Evolutionary conservation across 2,888 invertebrate genomes (phyloP).

Genomic region (Plagodis pulveraria): DNA sequence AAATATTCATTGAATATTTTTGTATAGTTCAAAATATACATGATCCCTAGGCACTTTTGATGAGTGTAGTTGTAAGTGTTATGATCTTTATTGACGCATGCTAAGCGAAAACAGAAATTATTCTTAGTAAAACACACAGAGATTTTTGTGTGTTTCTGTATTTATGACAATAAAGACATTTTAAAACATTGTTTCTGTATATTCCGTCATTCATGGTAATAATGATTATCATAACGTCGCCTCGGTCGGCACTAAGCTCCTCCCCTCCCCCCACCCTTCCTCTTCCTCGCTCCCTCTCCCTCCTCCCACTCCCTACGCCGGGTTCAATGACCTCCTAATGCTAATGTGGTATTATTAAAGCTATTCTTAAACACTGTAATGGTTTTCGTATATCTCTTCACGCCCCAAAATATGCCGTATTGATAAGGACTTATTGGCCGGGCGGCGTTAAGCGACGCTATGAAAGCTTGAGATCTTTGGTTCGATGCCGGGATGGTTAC

Average conservation of each 20-base stretch:
- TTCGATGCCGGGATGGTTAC: no score
- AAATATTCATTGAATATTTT: no score
- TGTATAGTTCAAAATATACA: no score
- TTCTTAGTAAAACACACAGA: slow-evolving; percentile 1
- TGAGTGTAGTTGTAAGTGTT: no score
- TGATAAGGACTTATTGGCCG: no score
- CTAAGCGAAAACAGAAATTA: neutral
- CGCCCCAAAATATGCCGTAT: neutral
- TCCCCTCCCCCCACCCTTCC: slow-evolving; percentile 2
- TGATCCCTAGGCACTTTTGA: no score
- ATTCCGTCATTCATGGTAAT: slow-evolving; percentile 32
- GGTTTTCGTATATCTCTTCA: slow-evolving; percentile 4
- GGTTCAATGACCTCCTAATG: slow-evolving; percentile 28
- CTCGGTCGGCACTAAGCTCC: neutral
- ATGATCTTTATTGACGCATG: no score
- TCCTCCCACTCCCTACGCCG: neutral
- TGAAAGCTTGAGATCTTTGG: no score
- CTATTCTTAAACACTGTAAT: slow-evolving; percentile 15
- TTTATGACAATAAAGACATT: slow-evolving; percentile 29
- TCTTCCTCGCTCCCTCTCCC: slow-evolving; percentile 1
- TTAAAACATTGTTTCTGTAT: slow-evolving; percentile 26
- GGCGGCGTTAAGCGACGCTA: no score
- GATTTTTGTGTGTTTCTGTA: slow-evolving; percentile 9
- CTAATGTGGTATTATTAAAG: slow-evolving; percentile 24
- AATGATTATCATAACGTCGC: slow-evolving; percentile 31